Conservation (phyloP, 1,140 invertebrate genomes). For the Lepidotrigona ventralis region DNA sequence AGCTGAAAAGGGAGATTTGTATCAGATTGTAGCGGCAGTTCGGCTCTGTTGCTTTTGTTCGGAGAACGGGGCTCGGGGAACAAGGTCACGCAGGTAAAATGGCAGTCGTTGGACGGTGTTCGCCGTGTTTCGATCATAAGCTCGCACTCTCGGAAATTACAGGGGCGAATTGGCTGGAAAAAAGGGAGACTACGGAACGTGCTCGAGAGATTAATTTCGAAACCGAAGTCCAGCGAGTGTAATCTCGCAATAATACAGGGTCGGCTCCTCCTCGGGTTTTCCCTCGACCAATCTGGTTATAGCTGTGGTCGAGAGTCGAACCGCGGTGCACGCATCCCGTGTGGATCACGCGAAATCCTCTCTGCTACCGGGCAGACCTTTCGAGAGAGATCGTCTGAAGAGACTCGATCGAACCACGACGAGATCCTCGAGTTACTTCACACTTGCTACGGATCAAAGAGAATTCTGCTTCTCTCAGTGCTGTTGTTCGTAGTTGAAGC, state of each 20-base stretch:
- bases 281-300: conserved; percentile 16
- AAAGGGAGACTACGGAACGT: not conserved
- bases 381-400: not conserved
- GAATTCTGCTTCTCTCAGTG: not conserved
- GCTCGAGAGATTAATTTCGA: not conserved
- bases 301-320: not conserved
- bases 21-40: conserved; percentile 6
- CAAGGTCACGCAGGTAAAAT: conserved; percentile 68
- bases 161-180: not conserved
- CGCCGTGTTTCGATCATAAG: conserved; percentile 37
- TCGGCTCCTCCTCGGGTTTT: not conserved
- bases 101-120: conserved; percentile 41
- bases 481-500: not conserved
- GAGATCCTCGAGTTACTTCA: not conserved
- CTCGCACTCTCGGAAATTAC: not conserved
- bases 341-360: not conserved
- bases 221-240: not conserved
- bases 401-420: not conserved
- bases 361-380: not conserved
- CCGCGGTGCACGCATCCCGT: not conserved
- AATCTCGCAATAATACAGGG: not conserved
- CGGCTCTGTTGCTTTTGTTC: conserved; percentile 64
- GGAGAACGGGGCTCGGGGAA: conserved; percentile 67
- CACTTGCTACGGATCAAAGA: not conserved
- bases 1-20: not conserved